Evolutionary conservation across 2,113 vertebrate species (phyloP).

Genomic region (Colaptes auratus): DNA sequence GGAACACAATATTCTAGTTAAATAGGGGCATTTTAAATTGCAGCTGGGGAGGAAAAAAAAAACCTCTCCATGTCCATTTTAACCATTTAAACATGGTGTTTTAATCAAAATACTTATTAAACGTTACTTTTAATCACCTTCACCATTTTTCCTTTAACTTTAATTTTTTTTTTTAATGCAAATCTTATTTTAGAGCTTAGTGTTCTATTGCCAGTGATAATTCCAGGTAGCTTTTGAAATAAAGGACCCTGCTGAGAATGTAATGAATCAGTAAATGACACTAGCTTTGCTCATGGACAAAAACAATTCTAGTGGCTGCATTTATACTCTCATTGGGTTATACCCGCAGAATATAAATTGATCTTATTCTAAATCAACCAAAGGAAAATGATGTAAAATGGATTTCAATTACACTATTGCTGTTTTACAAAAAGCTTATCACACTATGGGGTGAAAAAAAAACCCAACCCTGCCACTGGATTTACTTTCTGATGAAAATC

Average conservation of each 20-base stretch:
- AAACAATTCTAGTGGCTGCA: slow-evolving; percentile 42
- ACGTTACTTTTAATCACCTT: slow-evolving; percentile 43
- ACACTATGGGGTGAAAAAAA: not conserved
- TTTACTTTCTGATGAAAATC: not conserved
- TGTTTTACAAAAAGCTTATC: slow-evolving; percentile 51
- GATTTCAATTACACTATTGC: slow-evolving; percentile 62
- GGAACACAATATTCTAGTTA: not conserved
- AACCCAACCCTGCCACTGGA: not conserved
- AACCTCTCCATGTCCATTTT: not conserved
- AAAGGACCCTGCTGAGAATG: slow-evolving; percentile 60
- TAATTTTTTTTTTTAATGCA: not conserved
- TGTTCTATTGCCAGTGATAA: slow-evolving; percentile 38
- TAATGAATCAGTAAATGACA: slow-evolving; percentile 77
- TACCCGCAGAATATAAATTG: slow-evolving; percentile 63
- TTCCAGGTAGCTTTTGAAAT: slow-evolving; percentile 72
- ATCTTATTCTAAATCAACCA: slow-evolving; percentile 70
- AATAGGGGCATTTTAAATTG: not conserved
- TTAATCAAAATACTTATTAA: not conserved
- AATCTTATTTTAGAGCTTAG: slow-evolving; percentile 51
- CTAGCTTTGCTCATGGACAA: slow-evolving; percentile 31
- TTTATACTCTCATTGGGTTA: slow-evolving; percentile 28
- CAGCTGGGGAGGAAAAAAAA: not conserved
- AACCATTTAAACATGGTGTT: not conserved
- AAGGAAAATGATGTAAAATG: slow-evolving; percentile 57
- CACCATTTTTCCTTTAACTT: not conserved